A percentile compares a stretch with the other conserved stretches of the same genome.
phyloP scores from a whole-genome alignment of 2,888 invertebrate genomes.

The Deroplatys truncata region DNA sequence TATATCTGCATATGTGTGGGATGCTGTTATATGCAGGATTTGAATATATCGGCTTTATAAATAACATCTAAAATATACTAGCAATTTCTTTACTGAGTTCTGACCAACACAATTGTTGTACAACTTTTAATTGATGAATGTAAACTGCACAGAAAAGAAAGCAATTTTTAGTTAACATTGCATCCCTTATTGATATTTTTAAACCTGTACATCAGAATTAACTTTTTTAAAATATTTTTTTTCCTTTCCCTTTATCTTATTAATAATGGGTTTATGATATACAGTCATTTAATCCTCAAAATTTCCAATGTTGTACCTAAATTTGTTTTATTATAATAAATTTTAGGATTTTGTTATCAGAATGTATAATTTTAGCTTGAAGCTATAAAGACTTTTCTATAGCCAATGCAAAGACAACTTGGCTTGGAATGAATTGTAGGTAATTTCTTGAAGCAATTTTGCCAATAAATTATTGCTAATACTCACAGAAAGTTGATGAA shows the following conservation, averaged over 20 bases:
- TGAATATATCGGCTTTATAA: slow-evolving; percentile 18
- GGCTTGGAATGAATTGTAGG: slow-evolving; percentile 6
- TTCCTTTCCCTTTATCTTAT: neutral
- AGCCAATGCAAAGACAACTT: neutral
- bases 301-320: neutral
- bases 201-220: neutral
- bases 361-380: neutral
- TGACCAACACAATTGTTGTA: neutral
- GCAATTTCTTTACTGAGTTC: neutral
- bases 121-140: slow-evolving; percentile 6
- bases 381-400: neutral
- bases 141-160: neutral
- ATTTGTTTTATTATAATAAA: slow-evolving; percentile 1
- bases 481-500: neutral
- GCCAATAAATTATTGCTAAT: slow-evolving; percentile 10
- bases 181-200: neutral
- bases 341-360: neutral
- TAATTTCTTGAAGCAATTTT: slow-evolving; percentile 7
- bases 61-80: slow-evolving; percentile 15
- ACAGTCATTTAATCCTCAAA: neutral
- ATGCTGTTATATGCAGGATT: slow-evolving; percentile 2
- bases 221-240: slow-evolving; percentile 2
- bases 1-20: slow-evolving; percentile 1
- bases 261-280: neutral
- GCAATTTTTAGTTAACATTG: neutral